Evolutionary conservation across 2,113 vertebrate genomes (phyloP).

Genomic region (Pelecanus crispus): DNA sequence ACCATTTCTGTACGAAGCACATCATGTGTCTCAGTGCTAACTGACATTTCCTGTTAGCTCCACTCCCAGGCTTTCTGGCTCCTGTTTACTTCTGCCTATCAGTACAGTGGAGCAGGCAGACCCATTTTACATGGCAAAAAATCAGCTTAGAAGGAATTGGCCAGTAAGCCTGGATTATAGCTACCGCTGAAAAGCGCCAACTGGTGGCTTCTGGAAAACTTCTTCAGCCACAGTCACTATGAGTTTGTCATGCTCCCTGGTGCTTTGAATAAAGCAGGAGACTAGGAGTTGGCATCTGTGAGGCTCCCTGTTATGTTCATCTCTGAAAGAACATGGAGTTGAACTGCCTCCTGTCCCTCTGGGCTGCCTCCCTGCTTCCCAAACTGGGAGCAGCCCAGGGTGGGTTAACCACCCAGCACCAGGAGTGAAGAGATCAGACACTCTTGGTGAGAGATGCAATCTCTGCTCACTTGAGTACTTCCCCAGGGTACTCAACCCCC

Average conservation of each 20-base stretch:
- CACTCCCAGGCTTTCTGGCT: background rate
- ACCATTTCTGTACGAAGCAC: background rate
- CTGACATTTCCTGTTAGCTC: background rate
- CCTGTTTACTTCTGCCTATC: background rate
- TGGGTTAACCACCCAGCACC: accelerated
- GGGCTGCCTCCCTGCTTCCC: background rate
- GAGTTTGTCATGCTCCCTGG: background rate
- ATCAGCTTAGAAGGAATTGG: background rate
- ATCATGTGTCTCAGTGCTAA: background rate
- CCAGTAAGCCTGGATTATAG: background rate
- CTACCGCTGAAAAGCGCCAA: background rate
- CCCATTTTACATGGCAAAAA: background rate
- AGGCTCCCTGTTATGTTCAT: background rate
- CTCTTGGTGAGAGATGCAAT: background rate
- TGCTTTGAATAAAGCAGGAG: background rate
- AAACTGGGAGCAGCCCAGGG: background rate
- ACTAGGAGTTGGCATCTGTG: background rate
- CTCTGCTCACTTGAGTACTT: accelerated
- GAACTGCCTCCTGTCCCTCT: background rate
- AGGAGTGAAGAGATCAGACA: background rate
- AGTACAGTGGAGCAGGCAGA: background rate
- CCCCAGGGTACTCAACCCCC: too few species aligned
- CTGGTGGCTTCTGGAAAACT: background rate
- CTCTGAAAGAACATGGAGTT: accelerated
- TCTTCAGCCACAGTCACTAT: background rate